phyloP scores from a whole-genome alignment of 2,113 vertebrate species.

The Alaudala cheleensis region DNA sequence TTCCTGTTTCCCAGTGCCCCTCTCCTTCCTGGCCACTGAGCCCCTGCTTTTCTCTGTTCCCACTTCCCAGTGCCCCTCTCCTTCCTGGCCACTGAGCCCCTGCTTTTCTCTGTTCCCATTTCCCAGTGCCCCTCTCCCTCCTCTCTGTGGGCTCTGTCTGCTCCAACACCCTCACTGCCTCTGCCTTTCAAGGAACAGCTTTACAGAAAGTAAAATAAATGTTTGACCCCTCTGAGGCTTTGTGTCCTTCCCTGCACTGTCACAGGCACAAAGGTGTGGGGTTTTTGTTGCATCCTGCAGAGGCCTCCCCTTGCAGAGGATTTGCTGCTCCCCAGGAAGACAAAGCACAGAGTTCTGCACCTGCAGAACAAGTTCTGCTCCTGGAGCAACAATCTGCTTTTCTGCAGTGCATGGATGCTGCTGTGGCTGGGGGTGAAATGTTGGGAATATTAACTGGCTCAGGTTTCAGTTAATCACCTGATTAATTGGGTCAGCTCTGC shows the following conservation, averaged over 20 bases:
- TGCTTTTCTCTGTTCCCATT: neutral
- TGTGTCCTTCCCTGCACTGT: neutral
- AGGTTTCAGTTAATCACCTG: too few species aligned
- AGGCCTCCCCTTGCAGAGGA: neutral
- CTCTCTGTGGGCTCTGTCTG: neutral
- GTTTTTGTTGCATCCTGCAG: neutral
- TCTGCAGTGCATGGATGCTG: neutral
- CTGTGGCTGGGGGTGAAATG: neutral
- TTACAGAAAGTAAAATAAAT: neutral
- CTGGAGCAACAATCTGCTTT: neutral
- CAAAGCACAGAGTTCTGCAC: neutral
- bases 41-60: neutral
- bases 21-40: neutral
- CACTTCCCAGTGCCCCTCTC: neutral
- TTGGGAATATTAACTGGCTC: neutral
- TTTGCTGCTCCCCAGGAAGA: neutral
- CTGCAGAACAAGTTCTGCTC: neutral
- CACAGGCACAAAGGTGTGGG: neutral
- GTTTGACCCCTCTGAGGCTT: neutral
- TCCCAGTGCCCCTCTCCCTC: neutral
- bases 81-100: neutral
- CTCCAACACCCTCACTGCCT: neutral
- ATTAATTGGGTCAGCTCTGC: neutral
- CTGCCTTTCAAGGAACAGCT: neutral
- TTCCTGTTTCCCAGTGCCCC: neutral